These are phyloP conservation scores for Hololepta plana DNA, from an alignment of 2,888 invertebrate species.

Conservation along the genomic window DNA sequence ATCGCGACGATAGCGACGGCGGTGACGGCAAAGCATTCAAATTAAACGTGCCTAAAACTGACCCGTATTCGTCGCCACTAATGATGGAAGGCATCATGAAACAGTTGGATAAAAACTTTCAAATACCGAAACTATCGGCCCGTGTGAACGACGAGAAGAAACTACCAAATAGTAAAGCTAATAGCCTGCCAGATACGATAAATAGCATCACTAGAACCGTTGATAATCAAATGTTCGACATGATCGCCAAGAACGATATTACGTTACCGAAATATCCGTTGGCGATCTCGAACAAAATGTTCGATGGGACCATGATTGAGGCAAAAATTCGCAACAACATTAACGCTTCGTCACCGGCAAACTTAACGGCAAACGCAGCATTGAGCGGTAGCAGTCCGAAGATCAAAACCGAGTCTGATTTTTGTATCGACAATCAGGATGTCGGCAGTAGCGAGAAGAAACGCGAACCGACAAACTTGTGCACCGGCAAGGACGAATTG, in stretches of 20 bases:
- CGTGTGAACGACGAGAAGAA: slow-evolving; percentile 17
- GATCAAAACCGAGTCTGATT: background rate
- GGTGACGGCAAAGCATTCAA: slow-evolving; percentile 38
- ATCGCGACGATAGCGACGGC: slow-evolving; percentile 43
- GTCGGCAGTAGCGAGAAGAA: slow-evolving; percentile 17
- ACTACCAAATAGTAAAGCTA: slow-evolving; percentile 25
- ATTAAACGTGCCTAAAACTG: slow-evolving; percentile 27
- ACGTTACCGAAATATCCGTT: slow-evolving; percentile 20
- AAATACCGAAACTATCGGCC: slow-evolving; percentile 68
- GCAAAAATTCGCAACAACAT: slow-evolving; percentile 21
- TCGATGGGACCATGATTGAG: slow-evolving; percentile 21
- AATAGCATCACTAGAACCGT: slow-evolving; percentile 21
- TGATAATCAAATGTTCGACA: slow-evolving; percentile 20
- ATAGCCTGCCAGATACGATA: slow-evolving; percentile 10
- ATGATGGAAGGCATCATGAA: slow-evolving; percentile 60
- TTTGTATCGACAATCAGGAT: slow-evolving; percentile 8
- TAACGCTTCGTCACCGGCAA: slow-evolving; percentile 11
- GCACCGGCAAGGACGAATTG: slow-evolving; percentile 15
- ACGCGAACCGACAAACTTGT: slow-evolving; percentile 15
- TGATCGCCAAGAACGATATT: slow-evolving; percentile 17
- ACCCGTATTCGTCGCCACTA: slow-evolving; percentile 41
- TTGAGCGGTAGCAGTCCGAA: slow-evolving; percentile 4
- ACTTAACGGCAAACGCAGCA: background rate
- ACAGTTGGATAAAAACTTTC: slow-evolving; percentile 66
- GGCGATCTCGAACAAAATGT: slow-evolving; percentile 19